Evolutionary conservation across 1,140 invertebrate genomes (phyloP).

Genomic region (Bombus turneri): DNA sequence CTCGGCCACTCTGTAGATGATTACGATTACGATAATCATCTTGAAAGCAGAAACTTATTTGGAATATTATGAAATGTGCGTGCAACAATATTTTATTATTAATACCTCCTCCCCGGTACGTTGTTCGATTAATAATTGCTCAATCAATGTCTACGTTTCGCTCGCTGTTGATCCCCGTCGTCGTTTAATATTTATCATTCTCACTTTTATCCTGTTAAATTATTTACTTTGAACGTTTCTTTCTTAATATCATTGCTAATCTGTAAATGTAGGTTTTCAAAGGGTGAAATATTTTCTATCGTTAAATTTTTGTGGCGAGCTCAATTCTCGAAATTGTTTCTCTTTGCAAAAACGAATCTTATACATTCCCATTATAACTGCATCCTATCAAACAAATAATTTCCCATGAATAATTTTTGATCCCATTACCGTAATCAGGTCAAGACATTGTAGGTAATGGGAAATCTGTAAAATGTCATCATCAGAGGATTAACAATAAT

Average conservation of each 20-base stretch:
- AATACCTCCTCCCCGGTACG: neutral
- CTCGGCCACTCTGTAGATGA: neutral
- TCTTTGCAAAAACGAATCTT: neutral
- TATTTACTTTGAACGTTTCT: neutral
- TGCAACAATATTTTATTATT: neutral
- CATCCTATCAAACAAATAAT: neutral
- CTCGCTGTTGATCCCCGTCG: neutral
- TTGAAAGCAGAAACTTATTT: neutral
- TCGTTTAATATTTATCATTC: neutral
- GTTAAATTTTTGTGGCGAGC: too few species aligned
- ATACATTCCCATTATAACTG: neutral
- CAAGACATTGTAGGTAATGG: neutral
- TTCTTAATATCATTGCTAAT: neutral
- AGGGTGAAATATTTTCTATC: too few species aligned
- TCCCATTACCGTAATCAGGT: neutral
- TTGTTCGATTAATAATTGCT: conserved; percentile 2
- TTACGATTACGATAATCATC: conserved; percentile 31
- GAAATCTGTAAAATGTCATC: neutral
- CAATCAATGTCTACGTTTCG: neutral
- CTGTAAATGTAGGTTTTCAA: neutral
- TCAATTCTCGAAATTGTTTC: neutral
- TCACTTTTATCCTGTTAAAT: neutral
- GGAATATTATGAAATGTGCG: neutral
- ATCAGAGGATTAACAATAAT: neutral
- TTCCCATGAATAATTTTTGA: neutral